Conservation (phyloP, 2,797 vertebrate species). For the Echiichthys vipera region DNA sequence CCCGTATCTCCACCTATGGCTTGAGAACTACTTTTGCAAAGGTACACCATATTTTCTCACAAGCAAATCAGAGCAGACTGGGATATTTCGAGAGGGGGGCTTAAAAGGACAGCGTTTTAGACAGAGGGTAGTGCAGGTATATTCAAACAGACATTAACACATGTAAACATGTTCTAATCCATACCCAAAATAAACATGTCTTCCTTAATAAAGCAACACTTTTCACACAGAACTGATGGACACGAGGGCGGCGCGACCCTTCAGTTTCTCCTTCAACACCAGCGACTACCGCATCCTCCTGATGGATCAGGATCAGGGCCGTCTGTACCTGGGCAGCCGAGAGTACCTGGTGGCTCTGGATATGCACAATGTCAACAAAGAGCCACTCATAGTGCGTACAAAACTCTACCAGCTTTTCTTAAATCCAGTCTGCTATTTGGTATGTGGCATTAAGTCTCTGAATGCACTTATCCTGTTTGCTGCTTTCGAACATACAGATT, state of each 20-base stretch:
- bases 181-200: no score
- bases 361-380: slow-evolving; percentile 91
- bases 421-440: slow-evolving; percentile 47
- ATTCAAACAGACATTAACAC: no score
- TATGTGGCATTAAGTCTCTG: slow-evolving; percentile 35
- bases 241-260: slow-evolving; percentile 86
- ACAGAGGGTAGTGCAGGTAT: no score
- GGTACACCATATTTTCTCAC: no score
- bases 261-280: slow-evolving; percentile 91
- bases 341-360: slow-evolving; percentile 91
- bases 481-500: slow-evolving; percentile 73
- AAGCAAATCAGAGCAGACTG: no score
- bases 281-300: slow-evolving; percentile 90
- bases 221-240: slow-evolving; percentile 85
- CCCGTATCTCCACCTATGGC: no score
- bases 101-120: no score
- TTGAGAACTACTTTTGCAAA: no score
- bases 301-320: slow-evolving; percentile 91
- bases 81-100: no score
- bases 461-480: slow-evolving; percentile 23
- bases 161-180: no score
- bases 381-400: slow-evolving; percentile 89
- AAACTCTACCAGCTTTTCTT: background rate
- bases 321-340: slow-evolving; percentile 88
- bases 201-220: slow-evolving; percentile 30